Evolutionary conservation across 2,113 vertebrate genomes (phyloP).

Genomic region (Tetrax tetrax): DNA sequence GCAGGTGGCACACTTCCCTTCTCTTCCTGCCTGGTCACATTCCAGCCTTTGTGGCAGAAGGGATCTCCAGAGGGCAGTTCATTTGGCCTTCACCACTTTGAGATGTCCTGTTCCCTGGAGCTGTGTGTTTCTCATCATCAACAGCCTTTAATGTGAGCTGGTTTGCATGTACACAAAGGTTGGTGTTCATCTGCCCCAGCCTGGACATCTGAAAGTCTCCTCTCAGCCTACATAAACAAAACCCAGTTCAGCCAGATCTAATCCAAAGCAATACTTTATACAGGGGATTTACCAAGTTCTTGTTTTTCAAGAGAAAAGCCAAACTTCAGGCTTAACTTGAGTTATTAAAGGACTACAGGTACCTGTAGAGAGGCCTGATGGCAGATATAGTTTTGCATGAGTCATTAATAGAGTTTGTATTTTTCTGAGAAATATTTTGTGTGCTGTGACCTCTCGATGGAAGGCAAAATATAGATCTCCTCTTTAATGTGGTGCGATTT

Average conservation of each 20-base stretch:
- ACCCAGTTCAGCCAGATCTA: background rate
- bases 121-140: background rate
- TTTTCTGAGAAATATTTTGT: background rate
- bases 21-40: background rate
- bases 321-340: background rate
- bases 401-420: background rate
- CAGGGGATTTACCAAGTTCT: background rate
- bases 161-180: background rate
- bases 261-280: background rate
- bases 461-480: background rate
- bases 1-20: background rate
- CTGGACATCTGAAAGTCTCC: background rate
- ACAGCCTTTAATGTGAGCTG: fast-evolving
- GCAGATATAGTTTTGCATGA: background rate
- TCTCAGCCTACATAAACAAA: background rate
- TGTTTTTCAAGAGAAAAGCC: background rate
- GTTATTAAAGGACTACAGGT: background rate
- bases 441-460: background rate
- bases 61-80: background rate
- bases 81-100: background rate
- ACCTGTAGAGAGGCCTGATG: background rate
- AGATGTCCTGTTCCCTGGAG: background rate
- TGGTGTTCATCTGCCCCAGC: background rate
- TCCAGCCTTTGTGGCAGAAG: background rate
- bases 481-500: background rate